Conservation (phyloP, 2,797 vertebrate genomes). For the Galaxias olidus region DNA sequence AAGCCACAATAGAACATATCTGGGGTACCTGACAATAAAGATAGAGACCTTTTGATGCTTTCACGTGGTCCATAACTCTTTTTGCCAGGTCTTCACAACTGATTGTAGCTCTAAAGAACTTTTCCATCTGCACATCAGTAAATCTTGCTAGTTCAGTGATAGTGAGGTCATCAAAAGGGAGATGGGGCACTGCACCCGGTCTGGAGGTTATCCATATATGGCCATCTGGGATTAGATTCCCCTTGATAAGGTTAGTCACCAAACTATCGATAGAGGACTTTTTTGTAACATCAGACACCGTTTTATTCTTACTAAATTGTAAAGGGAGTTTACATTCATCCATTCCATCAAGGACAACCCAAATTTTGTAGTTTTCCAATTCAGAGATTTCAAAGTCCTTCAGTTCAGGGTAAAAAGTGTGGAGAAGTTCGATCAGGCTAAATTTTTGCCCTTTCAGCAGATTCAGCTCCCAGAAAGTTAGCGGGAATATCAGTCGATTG, state of each 20-base stretch:
- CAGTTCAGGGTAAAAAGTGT: conserved; percentile 42
- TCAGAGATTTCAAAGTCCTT: conserved; percentile 8
- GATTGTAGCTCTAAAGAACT: conserved; percentile 29
- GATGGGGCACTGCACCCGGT: not conserved
- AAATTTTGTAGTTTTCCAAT: conserved; percentile 34
- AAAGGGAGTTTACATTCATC: conserved; percentile 33
- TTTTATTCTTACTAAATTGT: conserved; percentile 13
- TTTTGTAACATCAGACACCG: conserved; percentile 32
- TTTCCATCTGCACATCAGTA: conserved; percentile 38
- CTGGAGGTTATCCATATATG: conserved; percentile 50
- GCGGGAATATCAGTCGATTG: conserved; percentile 40
- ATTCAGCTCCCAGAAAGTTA: conserved; percentile 55
- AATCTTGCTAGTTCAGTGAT: conserved; percentile 36
- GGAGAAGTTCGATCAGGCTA: conserved; percentile 42
- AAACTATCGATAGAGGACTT: conserved; percentile 19
- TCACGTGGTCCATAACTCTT: conserved; percentile 44
- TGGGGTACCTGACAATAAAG: conserved; percentile 46
- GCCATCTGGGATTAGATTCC: conserved; percentile 35
- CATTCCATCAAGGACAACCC: conserved; percentile 54
- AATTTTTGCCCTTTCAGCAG: conserved; percentile 14
- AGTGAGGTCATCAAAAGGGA: conserved; percentile 23
- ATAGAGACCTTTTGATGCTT: conserved; percentile 39
- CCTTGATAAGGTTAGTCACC: conserved; percentile 42
- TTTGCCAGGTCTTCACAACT: conserved; percentile 6
- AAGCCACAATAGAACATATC: conserved; percentile 18